A percentile compares a stretch with the other conserved stretches of the same genome.
Evolutionary conservation across 2,113 vertebrate genomes (phyloP).

Genomic region (Struthidea cinerea): DNA sequence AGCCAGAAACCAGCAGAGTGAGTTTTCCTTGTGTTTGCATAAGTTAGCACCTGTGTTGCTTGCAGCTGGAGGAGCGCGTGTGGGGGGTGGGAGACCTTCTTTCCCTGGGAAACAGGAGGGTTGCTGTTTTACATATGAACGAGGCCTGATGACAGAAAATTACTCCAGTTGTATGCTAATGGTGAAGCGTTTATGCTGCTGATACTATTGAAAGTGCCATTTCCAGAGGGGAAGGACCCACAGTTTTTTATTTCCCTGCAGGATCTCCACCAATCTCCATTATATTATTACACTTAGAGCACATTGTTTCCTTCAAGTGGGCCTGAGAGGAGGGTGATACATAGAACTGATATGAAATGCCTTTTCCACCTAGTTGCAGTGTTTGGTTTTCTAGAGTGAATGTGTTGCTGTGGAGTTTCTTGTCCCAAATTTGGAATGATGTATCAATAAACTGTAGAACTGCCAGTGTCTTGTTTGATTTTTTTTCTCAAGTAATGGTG

Average conservation of each 20-base stretch:
- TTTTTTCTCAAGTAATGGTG: not conserved
- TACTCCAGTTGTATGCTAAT: constrained; percentile 61
- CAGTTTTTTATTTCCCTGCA: constrained; percentile 4
- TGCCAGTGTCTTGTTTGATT: not conserved
- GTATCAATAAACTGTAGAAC: not conserved
- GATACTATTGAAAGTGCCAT: constrained; percentile 31
- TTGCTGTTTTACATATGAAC: constrained; percentile 66
- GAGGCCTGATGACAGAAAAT: constrained; percentile 24
- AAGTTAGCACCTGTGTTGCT: constrained; percentile 59
- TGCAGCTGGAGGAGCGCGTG: not conserved
- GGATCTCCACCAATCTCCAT: not conserved
- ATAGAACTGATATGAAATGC: not conserved
- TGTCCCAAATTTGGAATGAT: not conserved
- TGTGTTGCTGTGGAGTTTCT: not conserved
- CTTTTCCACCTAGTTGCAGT: not conserved
- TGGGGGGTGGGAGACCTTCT: not conserved
- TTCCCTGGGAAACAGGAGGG: not conserved
- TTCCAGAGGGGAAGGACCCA: constrained; percentile 12
- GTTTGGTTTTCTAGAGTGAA: not conserved
- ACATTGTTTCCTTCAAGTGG: not conserved
- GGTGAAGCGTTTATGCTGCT: not conserved
- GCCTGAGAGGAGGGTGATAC: not conserved
- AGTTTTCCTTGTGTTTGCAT: constrained; percentile 43
- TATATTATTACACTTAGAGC: not conserved
- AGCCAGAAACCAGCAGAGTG: constrained; percentile 35